Evolutionary conservation across 2,797 vertebrate species (phyloP).

Genomic region (Discoglossus pictus): DNA sequence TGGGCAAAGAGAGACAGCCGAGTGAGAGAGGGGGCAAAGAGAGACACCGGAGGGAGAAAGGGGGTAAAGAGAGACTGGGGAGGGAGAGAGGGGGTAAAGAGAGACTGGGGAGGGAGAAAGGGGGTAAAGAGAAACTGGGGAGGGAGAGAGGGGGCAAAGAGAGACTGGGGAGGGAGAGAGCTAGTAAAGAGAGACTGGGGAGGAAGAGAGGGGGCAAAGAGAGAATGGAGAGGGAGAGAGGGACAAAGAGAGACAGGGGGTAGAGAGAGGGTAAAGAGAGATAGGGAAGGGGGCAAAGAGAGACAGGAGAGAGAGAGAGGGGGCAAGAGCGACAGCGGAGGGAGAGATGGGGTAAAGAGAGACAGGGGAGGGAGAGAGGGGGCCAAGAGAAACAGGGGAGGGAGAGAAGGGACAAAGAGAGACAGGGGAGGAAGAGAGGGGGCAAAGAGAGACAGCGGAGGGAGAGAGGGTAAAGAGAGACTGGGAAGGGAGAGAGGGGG

Average conservation of each 20-base stretch:
- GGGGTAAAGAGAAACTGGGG: no score
- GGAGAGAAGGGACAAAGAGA: slow-evolving; percentile 9
- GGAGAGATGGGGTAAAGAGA: slow-evolving; percentile 18
- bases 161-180: not conserved
- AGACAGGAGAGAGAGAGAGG: not conserved
- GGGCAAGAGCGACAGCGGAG: slow-evolving; percentile 6
- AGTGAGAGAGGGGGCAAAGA: not conserved
- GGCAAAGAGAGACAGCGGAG: not conserved
- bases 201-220: no score
- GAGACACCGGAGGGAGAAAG: not conserved
- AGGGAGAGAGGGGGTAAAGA: no score
- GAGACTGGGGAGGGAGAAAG: no score
- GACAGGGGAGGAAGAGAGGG: not conserved
- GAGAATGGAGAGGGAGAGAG: no score
- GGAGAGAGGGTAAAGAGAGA: no score
- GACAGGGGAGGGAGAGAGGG: not conserved
- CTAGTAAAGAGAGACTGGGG: no score
- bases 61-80: no score
- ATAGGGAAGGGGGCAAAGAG: not conserved
- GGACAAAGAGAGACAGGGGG: not conserved
- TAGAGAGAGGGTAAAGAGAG: not conserved
- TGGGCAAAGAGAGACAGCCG: no score
- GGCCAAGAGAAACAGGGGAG: slow-evolving; percentile 9
- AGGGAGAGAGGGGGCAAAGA: no score
- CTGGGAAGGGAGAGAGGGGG: no score